phyloP scores from a whole-genome alignment of 1,140 invertebrate species.

The Megathymus violae region DNA sequence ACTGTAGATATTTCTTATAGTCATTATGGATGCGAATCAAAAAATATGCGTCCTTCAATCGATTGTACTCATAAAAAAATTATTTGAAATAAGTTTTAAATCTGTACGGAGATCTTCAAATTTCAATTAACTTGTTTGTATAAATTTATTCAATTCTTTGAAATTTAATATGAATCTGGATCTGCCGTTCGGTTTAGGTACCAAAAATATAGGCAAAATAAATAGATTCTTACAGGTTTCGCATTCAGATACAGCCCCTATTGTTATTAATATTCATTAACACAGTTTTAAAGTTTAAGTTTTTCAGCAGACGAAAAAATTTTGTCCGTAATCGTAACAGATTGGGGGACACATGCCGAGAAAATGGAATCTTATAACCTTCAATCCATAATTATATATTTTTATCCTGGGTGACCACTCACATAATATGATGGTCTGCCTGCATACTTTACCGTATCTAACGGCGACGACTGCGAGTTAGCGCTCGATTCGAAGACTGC shows the following conservation, averaged over 20 bases:
- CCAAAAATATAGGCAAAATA: constrained; percentile 38
- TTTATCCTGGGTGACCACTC: constrained; percentile 1
- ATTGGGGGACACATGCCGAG: constrained; percentile 21
- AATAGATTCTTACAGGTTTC: constrained; percentile 30
- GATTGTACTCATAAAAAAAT: constrained; percentile 23
- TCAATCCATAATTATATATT: constrained; percentile 35
- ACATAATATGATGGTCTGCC: neutral
- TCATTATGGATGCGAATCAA: constrained; percentile 21
- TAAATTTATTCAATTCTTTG: constrained; percentile 37
- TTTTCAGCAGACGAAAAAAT: no score
- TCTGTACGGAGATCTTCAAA: constrained; percentile 34
- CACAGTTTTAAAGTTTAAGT: neutral
- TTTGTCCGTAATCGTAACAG: no score
- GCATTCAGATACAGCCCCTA: constrained; percentile 39
- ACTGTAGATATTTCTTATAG: constrained; percentile 36
- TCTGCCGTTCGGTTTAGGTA: no score
- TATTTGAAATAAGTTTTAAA: constrained; percentile 27
- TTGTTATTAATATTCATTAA: constrained; percentile 14
- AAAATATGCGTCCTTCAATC: no score
- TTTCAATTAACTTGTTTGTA: constrained; percentile 33
- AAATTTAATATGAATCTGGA: constrained; percentile 28
- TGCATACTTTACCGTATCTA: constrained; percentile 35
- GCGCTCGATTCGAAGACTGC: constrained; percentile 1
- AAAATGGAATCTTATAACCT: constrained; percentile 39
- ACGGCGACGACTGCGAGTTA: constrained; percentile 7